Evolutionary conservation across 2,888 invertebrate genomes (phyloP).

Genomic region (Nasonovia ribisnigri): DNA sequence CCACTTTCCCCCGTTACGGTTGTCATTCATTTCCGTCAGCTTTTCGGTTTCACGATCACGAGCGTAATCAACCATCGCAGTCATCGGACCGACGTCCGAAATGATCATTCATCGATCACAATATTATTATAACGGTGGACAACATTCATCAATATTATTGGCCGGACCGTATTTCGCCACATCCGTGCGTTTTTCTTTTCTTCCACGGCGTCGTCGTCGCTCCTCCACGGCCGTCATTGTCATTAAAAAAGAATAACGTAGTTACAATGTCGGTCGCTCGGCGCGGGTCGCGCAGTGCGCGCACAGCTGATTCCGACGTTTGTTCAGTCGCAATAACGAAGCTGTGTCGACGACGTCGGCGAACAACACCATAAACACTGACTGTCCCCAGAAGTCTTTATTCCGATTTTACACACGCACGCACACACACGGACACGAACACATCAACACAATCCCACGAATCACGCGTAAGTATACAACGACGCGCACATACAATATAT

Average conservation of each 20-base stretch:
- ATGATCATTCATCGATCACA: too few relatives aligned
- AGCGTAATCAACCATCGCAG: neutral
- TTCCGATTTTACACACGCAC: neutral
- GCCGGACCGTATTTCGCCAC: too few relatives aligned
- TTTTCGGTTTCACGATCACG: neutral
- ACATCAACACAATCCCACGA: neutral
- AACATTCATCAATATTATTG: too few relatives aligned
- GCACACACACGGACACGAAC: neutral
- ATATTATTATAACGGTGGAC: too few relatives aligned
- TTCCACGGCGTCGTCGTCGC: neutral
- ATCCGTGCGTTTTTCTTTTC: neutral
- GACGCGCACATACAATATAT: neutral
- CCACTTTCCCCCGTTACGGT: neutral
- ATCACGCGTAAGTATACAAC: neutral
- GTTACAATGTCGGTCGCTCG: neutral
- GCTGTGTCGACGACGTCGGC: neutral
- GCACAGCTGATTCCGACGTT: conserved; percentile 42
- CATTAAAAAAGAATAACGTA: neutral
- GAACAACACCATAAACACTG: neutral
- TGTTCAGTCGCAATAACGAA: conserved; percentile 27
- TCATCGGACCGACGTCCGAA: too few relatives aligned
- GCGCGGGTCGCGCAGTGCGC: neutral
- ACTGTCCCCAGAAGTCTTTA: conserved; percentile 30
- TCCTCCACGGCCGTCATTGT: neutral
- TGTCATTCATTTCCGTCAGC: neutral